phyloP scores from a whole-genome alignment of 92 coral and sea anemone species.

The Epizoanthus rinbou region DNA sequence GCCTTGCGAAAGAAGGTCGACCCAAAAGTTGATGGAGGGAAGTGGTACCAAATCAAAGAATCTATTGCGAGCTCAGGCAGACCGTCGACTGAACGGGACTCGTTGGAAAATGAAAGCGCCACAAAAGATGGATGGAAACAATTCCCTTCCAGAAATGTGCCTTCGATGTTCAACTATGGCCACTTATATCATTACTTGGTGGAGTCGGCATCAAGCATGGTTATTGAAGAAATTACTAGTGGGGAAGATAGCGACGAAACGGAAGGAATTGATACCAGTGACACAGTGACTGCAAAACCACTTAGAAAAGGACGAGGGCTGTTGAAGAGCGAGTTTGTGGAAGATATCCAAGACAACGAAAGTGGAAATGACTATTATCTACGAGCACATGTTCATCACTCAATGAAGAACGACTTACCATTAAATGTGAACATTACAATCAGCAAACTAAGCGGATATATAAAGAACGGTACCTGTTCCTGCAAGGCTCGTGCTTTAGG shows the following conservation, averaged over 20 bases:
- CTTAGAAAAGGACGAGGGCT: neutral
- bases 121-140: conserved; percentile 26
- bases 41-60: conserved; percentile 34
- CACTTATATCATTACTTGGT: conserved; percentile 16
- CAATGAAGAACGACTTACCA: conserved; percentile 40
- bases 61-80: neutral
- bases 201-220: conserved; percentile 2
- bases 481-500: neutral
- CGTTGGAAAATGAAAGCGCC: neutral
- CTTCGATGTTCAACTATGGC: conserved; percentile 33
- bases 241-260: conserved; percentile 3
- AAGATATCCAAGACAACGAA: conserved; percentile 13
- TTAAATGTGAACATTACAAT: neutral
- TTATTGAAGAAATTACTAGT: conserved; percentile 1
- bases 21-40: conserved; percentile 37
- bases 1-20: conserved; percentile 16
- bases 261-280: neutral
- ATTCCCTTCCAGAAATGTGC: conserved; percentile 35
- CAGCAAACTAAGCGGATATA: neutral
- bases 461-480: neutral
- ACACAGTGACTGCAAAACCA: conserved; percentile 25
- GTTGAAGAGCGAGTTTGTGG: neutral
- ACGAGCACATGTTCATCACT: conserved; percentile 37
- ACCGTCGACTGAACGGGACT: neutral
- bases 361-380: neutral